Evolutionary conservation across 2,888 invertebrate genomes (phyloP).

Genomic region (Imbricaverruca yamaguchii): DNA sequence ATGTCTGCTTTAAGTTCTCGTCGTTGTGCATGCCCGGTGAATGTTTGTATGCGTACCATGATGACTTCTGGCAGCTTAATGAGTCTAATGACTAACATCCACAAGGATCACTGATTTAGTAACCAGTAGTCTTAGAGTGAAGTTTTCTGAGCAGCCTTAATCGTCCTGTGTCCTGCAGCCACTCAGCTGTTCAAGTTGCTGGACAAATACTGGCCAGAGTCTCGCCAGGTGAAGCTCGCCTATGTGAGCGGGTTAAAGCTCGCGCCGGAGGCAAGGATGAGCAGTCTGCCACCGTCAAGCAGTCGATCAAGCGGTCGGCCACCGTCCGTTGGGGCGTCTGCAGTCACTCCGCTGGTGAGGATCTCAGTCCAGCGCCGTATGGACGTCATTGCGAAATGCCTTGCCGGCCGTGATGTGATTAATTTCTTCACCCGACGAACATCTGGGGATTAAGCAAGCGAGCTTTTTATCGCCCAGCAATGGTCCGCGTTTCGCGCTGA

Average conservation of each 20-base stretch:
- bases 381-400: too few relatives aligned
- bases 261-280: constrained; percentile 63
- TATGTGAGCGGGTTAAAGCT: constrained; percentile 34
- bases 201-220: constrained; percentile 94
- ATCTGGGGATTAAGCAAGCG: constrained; percentile 22
- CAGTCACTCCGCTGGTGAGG: constrained; percentile 71
- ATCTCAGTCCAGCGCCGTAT: too few relatives aligned
- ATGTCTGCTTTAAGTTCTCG: too few relatives aligned
- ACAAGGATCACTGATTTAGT: constrained; percentile 18
- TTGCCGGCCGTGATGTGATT: constrained; percentile 55
- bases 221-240: too few relatives aligned
- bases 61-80: neutral
- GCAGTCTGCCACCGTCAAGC: too few relatives aligned
- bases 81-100: constrained; percentile 18
- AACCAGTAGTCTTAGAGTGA: too few relatives aligned
- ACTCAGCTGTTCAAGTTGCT: constrained; percentile 91
- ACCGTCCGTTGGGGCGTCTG: constrained; percentile 81
- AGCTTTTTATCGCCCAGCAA: constrained; percentile 30
- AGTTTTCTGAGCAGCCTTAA: too few relatives aligned
- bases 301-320: constrained; percentile 85
- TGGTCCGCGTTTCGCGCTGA: too few relatives aligned
- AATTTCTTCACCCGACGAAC: constrained; percentile 29
- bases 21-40: too few relatives aligned
- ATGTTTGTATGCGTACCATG: too few relatives aligned
- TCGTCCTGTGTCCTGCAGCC: constrained; percentile 51